Percentiles rank a stretch among this genome's conserved stretches.
Evolutionary conservation across 2,113 vertebrate species (phyloP).

Genomic region (Dasypus novemcinctus): DNA sequence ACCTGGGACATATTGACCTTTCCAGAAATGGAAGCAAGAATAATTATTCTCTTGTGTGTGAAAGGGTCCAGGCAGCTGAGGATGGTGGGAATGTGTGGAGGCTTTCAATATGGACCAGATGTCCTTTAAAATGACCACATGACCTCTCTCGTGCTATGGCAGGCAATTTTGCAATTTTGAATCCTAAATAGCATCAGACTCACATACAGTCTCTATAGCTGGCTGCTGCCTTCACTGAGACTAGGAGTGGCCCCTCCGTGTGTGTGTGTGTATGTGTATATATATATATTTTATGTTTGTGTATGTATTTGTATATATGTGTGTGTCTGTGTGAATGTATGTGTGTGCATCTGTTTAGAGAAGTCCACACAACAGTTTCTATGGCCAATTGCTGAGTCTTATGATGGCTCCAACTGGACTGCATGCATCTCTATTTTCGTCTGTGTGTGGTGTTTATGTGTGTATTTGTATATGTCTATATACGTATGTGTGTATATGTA

Average conservation of each 20-base stretch:
- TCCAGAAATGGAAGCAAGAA: background rate
- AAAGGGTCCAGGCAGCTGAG: background rate
- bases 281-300: background rate
- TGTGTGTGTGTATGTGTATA: background rate
- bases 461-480: background rate
- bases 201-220: background rate
- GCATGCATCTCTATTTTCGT: background rate
- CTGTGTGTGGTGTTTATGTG: background rate
- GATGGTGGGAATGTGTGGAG: background rate
- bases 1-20: conserved; percentile 17
- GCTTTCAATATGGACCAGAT: background rate
- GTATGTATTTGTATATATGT: background rate
- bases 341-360: background rate
- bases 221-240: background rate
- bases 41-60: conserved; percentile 35
- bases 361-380: background rate
- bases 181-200: background rate
- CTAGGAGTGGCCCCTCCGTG: background rate
- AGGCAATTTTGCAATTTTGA: background rate
- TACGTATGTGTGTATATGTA: background rate
- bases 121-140: background rate
- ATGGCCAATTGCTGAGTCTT: background rate
- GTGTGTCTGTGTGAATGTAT: background rate
- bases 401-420: background rate
- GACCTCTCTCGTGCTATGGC: background rate